Evolutionary conservation across 2,113 vertebrate species (phyloP).

Genomic region (Hydrolagus affinis): DNA sequence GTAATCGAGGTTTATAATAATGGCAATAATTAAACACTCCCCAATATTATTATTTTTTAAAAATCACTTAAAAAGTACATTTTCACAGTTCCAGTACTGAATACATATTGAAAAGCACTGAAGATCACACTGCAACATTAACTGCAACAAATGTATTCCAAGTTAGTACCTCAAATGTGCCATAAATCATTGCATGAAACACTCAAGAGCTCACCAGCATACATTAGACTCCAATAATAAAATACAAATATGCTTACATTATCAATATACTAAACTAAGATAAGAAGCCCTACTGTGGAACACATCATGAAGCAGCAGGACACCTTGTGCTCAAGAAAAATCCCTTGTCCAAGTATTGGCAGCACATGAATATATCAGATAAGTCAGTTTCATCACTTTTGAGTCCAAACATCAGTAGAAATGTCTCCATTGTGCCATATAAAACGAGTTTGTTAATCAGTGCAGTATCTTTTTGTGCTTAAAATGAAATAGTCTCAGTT

Average conservation of each 20-base stretch:
- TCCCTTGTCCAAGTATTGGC: not conserved
- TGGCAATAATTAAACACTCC: not conserved
- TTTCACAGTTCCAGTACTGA: not conserved
- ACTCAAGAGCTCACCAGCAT: not conserved
- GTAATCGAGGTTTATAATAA: not conserved
- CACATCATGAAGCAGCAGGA: not conserved
- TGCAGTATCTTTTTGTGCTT: too few species aligned
- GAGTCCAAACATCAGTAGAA: too few species aligned
- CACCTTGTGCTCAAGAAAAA: not conserved
- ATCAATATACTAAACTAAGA: not conserved
- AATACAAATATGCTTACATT: not conserved
- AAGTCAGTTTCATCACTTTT: not conserved
- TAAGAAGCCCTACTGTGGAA: not conserved
- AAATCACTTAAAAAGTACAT: too few species aligned
- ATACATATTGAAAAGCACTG: not conserved
- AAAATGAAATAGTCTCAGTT: too few species aligned
- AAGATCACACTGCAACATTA: not conserved
- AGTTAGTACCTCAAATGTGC: not conserved
- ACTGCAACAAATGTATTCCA: not conserved
- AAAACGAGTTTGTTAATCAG: too few species aligned
- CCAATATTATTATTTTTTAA: not conserved
- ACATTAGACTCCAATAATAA: not conserved
- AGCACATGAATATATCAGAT: not conserved
- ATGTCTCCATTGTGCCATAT: too few species aligned
- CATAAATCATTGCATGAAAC: not conserved